A percentile compares a stretch with the other conserved stretches of the same genome.
These are phyloP conservation scores for Polietes domitor DNA, from an alignment of 2,888 invertebrate genomes.

Conservation along the genomic window DNA sequence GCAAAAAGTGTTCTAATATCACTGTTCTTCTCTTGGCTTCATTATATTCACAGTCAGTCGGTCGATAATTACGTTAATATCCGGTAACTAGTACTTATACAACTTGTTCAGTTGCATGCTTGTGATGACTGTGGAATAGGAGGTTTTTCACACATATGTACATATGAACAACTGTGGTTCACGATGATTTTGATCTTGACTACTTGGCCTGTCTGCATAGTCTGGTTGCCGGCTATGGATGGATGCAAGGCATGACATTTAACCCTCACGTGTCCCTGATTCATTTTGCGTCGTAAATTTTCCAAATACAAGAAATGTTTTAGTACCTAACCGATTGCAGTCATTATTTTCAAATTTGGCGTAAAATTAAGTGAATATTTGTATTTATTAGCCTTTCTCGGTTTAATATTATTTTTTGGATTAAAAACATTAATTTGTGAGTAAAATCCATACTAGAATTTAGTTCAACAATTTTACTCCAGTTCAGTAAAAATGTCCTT, in stretches of 20 bases:
- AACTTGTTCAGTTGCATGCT: not conserved
- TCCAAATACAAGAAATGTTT: no score
- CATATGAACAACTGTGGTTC: not conserved
- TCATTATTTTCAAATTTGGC: no score
- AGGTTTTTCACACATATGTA: not conserved
- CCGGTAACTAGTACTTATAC: constrained; percentile 35
- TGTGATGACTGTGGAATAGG: not conserved
- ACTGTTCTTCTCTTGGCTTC: not conserved
- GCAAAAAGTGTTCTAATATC: constrained; percentile 7
- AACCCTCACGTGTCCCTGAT: no score
- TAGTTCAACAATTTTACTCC: no score
- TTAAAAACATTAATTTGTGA: no score
- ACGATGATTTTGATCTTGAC: not conserved
- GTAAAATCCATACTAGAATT: no score
- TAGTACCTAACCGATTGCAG: no score
- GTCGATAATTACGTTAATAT: constrained; percentile 54
- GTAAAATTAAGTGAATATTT: no score
- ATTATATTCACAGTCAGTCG: constrained; percentile 18
- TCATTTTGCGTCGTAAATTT: no score
- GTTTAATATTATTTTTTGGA: no score
- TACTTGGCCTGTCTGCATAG: not conserved
- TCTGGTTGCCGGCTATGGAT: not conserved
- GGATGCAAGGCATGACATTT: not conserved
- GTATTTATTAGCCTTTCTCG: no score
- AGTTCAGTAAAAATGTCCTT: no score